These are phyloP conservation scores for Megathymus violae DNA, from an alignment of 1,140 invertebrate species.

Conservation along the genomic window DNA sequence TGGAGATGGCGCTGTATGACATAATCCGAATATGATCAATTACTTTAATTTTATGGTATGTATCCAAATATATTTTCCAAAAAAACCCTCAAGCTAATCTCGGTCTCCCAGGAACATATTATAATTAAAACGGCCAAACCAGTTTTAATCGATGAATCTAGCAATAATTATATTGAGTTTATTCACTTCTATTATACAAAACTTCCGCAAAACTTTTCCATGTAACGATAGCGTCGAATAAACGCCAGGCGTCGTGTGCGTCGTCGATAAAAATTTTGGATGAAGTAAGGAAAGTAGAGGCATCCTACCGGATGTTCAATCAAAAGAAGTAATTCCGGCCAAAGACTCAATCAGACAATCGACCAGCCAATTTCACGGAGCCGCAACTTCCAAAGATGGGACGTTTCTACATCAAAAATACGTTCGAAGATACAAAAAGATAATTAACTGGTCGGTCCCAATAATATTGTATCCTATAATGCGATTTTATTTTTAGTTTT, in stretches of 20 bases:
- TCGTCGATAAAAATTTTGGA: constrained; percentile 1
- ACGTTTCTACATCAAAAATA: constrained; percentile 22
- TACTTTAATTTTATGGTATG: no score
- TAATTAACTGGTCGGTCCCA: constrained; percentile 18
- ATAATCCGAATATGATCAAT: no score
- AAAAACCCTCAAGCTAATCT: no score
- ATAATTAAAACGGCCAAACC: no score
- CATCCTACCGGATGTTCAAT: constrained; percentile 30
- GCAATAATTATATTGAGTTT: no score
- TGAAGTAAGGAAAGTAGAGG: constrained; percentile 19
- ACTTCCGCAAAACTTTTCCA: not conserved
- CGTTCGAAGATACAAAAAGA: constrained; percentile 16
- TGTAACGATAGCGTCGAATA: no score
- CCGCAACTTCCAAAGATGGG: constrained; percentile 23
- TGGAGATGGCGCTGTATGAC: no score
- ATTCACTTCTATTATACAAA: not conserved
- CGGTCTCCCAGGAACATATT: no score
- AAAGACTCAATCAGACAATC: constrained; percentile 35
- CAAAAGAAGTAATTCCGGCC: constrained; percentile 36
- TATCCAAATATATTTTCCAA: no score
- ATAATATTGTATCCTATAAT: constrained; percentile 20
- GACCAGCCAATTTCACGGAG: constrained; percentile 37
- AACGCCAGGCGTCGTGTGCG: no score
- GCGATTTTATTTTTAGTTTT: not conserved
- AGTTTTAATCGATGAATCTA: no score